Conservation (phyloP, 2,797 vertebrate species). For the Meda fulgida region DNA sequence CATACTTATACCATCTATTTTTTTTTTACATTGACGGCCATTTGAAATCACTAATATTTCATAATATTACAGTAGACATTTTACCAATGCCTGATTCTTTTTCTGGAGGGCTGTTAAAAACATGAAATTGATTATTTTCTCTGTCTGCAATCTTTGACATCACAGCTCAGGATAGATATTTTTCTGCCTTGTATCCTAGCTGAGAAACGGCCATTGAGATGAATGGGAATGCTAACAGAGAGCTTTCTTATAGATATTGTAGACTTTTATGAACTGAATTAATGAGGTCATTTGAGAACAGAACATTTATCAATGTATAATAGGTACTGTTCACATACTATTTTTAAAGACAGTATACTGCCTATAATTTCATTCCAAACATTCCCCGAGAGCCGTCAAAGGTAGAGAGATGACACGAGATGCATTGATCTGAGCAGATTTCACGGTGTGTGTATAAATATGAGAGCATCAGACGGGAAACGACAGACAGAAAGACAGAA, state of each 20-base stretch:
- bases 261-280: neutral
- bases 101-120: neutral
- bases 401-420: conserved; percentile 44
- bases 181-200: neutral
- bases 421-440: conserved; percentile 50
- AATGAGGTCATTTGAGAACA: neutral
- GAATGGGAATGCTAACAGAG: neutral
- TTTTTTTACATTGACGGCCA: neutral
- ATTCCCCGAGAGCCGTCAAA: neutral
- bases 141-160: neutral
- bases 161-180: neutral
- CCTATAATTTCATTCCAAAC: neutral
- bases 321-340: neutral
- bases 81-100: neutral
- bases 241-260: neutral
- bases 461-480: neutral
- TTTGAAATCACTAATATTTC: neutral
- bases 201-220: neutral
- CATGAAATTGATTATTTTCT: neutral
- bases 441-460: conserved; percentile 1
- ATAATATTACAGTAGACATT: neutral
- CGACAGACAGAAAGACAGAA: conserved; percentile 35
- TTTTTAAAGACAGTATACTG: conserved; percentile 4
- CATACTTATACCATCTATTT: too few relatives aligned
- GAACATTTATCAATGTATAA: neutral